Evolutionary conservation across 2,113 vertebrate species (phyloP), one percentile per base, ranked within the genome.

Genomic region (Pluvianellus socialis): DNA sequence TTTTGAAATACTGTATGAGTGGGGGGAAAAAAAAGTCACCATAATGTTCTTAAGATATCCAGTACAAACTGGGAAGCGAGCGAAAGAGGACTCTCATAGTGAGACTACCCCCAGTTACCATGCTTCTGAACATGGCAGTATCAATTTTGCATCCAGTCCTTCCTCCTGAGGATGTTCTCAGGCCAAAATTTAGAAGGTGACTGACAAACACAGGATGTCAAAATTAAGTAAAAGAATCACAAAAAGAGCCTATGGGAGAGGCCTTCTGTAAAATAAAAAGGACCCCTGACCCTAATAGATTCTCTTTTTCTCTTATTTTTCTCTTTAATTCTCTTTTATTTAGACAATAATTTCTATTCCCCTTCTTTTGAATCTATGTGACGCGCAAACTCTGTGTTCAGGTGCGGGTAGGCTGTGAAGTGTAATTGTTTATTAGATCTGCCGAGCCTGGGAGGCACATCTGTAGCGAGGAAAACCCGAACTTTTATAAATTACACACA

Each of bases 391-490:
- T 22, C 27, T 18, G 24, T n/a, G 40, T 27, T 56, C 42, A 38
- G 13, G 2, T n/a, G 70, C 10, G 21, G 14, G 50, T 18, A 56
- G 55, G 26, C 49, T 49, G 49, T 18, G 16, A 53, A 76, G 26
- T 18, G 24, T n/a, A 40, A 52, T 5, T 28, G 27, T 38, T 28
- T 21, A 8, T 67, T 19, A 84, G 52, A 65, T 40, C 35, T 68
- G 38, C 45, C 82, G 61, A 81, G 91, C 47, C 50, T 56, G 32
- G 15, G 30, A 79, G 15, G 17, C 21, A 49, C 20, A 50, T 13
- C 2, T 56, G 4, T 14, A 45, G 13, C 7, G 42, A 73, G 28
- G 16, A 49, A 88, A 55, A 42, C 2, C 1, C 3, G 1, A 4
- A 12, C 11, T 33, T 53, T 33, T 44, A 32, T 30, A 62, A 71